These are phyloP conservation scores for Zaprionus davidi DNA, from an alignment of 1,140 invertebrate genomes.

Conservation along the genomic window DNA sequence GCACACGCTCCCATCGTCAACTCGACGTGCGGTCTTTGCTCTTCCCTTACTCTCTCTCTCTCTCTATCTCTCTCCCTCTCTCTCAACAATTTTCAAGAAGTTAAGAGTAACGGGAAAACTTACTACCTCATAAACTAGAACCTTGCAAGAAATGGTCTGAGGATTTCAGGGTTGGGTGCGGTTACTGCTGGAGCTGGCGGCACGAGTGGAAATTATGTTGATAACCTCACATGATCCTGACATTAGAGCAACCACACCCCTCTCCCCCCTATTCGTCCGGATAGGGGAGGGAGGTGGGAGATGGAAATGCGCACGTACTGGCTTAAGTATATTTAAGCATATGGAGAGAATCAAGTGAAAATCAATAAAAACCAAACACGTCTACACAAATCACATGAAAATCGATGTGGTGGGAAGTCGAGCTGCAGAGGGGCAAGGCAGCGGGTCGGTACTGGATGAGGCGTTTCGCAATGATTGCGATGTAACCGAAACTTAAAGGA, in stretches of 20 bases:
- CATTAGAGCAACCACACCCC: constrained; percentile 64
- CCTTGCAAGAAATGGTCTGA: constrained; percentile 48
- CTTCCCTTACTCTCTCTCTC: not conserved
- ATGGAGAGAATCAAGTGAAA: constrained; percentile 82
- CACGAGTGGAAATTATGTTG: constrained; percentile 71
- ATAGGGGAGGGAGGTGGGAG: constrained; percentile 1
- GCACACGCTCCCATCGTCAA: constrained; percentile 67
- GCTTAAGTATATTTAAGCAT: constrained; percentile 82
- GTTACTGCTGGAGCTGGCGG: constrained; percentile 39
- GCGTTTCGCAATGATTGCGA: constrained; percentile 27
- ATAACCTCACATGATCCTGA: constrained; percentile 80
- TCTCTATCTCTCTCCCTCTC: not conserved
- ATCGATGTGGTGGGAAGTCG: constrained; percentile 58
- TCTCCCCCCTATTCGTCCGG: too few relatives aligned
- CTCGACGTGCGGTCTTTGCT: not conserved
- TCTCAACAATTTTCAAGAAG: constrained; percentile 7
- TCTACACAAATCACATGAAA: constrained; percentile 82
- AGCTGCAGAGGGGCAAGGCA: not conserved
- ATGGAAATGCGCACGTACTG: constrained; percentile 76
- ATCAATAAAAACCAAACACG: constrained; percentile 82
- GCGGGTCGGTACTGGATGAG: not conserved
- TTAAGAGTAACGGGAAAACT: constrained; percentile 47
- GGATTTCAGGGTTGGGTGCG: constrained; percentile 1
- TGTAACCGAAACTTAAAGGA: constrained; percentile 77
- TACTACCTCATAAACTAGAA: constrained; percentile 79